Evolutionary conservation across 2,888 invertebrate species (phyloP), one percentile per base, ranked within the genome.

Genomic region (Torymus auratus): DNA sequence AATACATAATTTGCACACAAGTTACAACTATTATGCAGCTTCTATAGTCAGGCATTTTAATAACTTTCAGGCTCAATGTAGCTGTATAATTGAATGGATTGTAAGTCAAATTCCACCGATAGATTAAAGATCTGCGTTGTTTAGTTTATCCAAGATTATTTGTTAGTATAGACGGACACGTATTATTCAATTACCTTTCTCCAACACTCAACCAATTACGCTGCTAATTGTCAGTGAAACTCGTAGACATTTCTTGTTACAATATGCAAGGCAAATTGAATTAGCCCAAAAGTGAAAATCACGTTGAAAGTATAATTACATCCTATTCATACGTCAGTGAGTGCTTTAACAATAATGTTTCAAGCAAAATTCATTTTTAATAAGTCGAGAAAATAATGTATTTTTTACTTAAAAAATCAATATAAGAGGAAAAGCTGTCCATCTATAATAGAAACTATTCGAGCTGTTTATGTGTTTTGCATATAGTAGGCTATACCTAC

Each of bases 1-100:
- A 78, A 82, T 75, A 78, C 78, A 79, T 78, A 78, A 82, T 78
- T 78, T 82, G 72, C 78, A 72, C 68, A 72, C 20, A 60, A 74
- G 53, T 75, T 60, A 74, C 60, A 61, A 61, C 70, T 13, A 67
- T 77, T 74, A 61, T 73, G 61, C 64, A 50, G 62, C 71, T 62
- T 61, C 69, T 69, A 70, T 60, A 62, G 69, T 64, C 58, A n/a
- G 64, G 65, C 78, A 65, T 81, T 81, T 81, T 78, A 81, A 81
- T 81, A 78, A 74, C 78, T 74, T 70, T 60, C 17, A 0, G n/a
- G 12, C 52, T 50, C 62, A 72, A 68, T 69, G 61, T 60, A 20
- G 41, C 41, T 50, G 20, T 17, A 50, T 78, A 74, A 78, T 81
- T 70, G 41, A 78, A 77, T 74, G 55, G 20, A 52, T 73, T 52